phyloP scores from a whole-genome alignment of 1,140 invertebrate species.

The Metopolophium dirhodum region DNA sequence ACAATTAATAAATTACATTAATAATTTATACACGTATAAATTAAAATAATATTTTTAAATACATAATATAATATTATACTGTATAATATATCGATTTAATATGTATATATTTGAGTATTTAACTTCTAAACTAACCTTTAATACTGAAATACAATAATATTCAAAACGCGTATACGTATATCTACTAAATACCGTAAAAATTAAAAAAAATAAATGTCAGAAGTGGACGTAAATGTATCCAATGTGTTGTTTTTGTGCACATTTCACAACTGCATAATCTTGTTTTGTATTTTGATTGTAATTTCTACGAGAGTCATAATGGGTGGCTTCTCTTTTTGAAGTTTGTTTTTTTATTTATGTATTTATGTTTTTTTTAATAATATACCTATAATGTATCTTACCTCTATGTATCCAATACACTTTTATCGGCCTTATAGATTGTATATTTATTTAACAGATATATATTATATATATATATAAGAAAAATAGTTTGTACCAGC shows the following conservation, averaged over 20 bases:
- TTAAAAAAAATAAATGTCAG: neutral
- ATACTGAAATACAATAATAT: neutral
- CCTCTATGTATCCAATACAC: neutral
- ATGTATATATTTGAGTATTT: neutral
- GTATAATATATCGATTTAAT: neutral
- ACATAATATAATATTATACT: neutral
- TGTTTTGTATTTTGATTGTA: neutral
- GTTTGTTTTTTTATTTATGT: neutral
- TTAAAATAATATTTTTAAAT: neutral
- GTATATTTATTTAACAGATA: neutral
- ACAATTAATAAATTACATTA: neutral
- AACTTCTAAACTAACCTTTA: neutral
- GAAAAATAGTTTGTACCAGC: no score
- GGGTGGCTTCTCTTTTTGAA: neutral
- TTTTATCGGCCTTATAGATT: neutral
- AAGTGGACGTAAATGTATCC: neutral
- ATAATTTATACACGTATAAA: neutral
- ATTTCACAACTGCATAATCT: neutral
- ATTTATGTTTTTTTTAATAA: neutral
- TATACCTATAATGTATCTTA: neutral
- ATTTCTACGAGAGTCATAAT: neutral
- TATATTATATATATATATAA: no score
- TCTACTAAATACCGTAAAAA: neutral
- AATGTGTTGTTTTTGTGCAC: neutral
- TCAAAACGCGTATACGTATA: neutral